These are phyloP conservation scores for Aptenodytes forsteri DNA, from an alignment of 2,113 vertebrate genomes.

Conservation along the genomic window DNA sequence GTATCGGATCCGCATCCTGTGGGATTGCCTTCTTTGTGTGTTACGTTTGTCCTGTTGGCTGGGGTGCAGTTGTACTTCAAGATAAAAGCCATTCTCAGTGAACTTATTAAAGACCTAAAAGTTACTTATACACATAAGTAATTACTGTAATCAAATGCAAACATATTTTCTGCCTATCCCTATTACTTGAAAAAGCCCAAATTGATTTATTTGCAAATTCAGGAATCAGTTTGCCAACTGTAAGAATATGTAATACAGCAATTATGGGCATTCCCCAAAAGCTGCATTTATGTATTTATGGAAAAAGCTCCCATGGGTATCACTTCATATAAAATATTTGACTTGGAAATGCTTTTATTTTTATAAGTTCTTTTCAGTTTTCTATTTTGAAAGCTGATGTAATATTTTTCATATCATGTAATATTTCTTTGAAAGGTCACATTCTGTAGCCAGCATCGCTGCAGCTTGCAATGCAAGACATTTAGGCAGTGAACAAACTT, in stretches of 20 bases:
- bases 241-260: slow-evolving; percentile 11
- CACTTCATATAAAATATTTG: slow-evolving; percentile 36
- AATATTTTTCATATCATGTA: not conserved
- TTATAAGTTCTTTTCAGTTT: not conserved
- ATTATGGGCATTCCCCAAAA: slow-evolving; percentile 54
- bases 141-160: not conserved
- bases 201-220: slow-evolving; percentile 28
- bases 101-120: not conserved
- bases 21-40: fast-evolving
- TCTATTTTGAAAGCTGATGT: not conserved
- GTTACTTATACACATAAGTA: not conserved
- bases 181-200: not conserved
- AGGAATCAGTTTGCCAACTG: not conserved
- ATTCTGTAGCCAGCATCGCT: not conserved
- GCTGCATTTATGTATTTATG: slow-evolving; percentile 52
- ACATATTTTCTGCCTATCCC: not conserved
- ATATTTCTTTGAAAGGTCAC: not conserved
- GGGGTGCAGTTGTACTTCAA: not conserved
- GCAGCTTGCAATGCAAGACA: not conserved
- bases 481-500: not conserved
- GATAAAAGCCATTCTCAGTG: not conserved
- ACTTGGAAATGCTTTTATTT: slow-evolving; percentile 48
- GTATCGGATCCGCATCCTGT: fast-evolving
- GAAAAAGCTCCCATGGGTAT: slow-evolving; percentile 15
- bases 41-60: fast-evolving